These are phyloP conservation scores for Drosophila putrida DNA, from an alignment of 2,888 invertebrate genomes.

Conservation along the genomic window DNA sequence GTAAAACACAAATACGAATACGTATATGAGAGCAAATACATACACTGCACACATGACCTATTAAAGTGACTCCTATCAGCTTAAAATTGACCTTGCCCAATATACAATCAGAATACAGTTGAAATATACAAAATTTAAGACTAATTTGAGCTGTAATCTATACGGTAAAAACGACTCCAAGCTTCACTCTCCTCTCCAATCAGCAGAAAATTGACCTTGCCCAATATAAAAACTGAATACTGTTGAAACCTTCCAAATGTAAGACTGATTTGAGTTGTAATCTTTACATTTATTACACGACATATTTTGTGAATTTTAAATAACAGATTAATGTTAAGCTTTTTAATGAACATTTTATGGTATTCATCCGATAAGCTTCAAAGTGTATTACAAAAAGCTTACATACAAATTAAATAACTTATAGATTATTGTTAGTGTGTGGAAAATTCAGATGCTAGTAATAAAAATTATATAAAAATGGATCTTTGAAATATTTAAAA, in stretches of 20 bases:
- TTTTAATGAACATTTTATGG: no score
- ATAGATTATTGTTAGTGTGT: no score
- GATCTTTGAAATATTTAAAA: no score
- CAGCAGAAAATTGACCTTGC: slow-evolving; percentile 44
- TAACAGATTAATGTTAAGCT: no score
- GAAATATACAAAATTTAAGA: neutral
- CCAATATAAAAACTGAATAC: slow-evolving; percentile 19
- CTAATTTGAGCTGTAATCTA: neutral
- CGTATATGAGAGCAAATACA: neutral
- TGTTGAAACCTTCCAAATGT: slow-evolving; percentile 1
- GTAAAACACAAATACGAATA: neutral
- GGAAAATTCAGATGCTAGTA: no score
- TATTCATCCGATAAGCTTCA: no score
- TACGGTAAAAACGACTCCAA: neutral
- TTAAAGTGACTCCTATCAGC: slow-evolving; percentile 33
- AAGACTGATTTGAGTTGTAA: neutral
- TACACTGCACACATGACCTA: slow-evolving; percentile 24
- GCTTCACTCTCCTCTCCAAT: slow-evolving; percentile 18
- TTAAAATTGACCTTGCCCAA: slow-evolving; percentile 41
- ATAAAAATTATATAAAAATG: no score
- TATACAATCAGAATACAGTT: slow-evolving; percentile 5
- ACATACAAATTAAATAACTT: no score
- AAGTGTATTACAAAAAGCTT: no score
- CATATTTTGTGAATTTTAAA: no score
- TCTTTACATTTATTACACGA: neutral